These are phyloP conservation scores for Pangasius mekongensis DNA, from an alignment of 2,797 vertebrate species.

Conservation along the genomic window DNA sequence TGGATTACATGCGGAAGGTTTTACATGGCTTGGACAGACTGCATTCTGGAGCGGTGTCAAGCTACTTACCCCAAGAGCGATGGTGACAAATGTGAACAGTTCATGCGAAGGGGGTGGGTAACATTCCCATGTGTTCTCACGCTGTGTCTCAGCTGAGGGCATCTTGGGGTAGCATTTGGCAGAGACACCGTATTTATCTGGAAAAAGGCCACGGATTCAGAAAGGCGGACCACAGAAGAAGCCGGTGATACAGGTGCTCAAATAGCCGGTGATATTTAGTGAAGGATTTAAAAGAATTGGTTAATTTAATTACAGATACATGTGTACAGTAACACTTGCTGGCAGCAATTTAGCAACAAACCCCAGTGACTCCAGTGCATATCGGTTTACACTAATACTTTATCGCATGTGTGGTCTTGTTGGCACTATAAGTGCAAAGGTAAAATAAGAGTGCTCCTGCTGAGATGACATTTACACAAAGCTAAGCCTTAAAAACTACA, in stretches of 20 bases:
- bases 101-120: slow-evolving; percentile 12
- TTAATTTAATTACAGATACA: neutral
- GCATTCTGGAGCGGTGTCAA: slow-evolving; percentile 55
- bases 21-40: slow-evolving; percentile 54
- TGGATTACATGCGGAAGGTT: slow-evolving; percentile 57
- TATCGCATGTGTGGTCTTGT: slow-evolving; percentile 11
- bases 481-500: neutral
- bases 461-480: slow-evolving; percentile 15
- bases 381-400: neutral
- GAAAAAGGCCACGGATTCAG: slow-evolving; percentile 65
- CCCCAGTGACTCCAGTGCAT: neutral
- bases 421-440: slow-evolving; percentile 11
- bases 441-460: slow-evolving; percentile 9
- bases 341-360: neutral
- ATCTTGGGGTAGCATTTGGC: slow-evolving; percentile 71
- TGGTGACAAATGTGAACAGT: slow-evolving; percentile 71
- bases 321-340: slow-evolving; percentile 1
- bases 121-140: slow-evolving; percentile 66
- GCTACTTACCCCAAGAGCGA: slow-evolving; percentile 66
- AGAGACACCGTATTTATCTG: slow-evolving; percentile 72
- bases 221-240: slow-evolving; percentile 17
- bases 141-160: slow-evolving; percentile 21
- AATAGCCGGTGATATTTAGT: neutral
- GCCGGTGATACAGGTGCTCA: neutral
- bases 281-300: neutral